Conservation (phyloP, 2,888 invertebrate species). For the Drepana falcataria region DNA sequence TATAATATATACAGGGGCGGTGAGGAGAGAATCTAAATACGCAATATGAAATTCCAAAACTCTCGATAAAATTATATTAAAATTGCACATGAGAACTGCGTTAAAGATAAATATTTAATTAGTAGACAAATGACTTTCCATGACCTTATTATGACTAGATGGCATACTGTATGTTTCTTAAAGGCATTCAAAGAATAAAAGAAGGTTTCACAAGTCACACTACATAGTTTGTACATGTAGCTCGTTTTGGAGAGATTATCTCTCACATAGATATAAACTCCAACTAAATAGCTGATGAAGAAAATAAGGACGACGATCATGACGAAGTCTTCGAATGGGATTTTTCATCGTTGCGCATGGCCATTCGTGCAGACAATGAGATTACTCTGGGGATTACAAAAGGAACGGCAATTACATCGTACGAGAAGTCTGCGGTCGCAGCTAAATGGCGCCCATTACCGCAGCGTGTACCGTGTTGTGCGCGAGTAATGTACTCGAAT, state of each 20-base stretch:
- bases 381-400: conserved; percentile 44
- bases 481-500: conserved; percentile 29
- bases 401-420: conserved; percentile 32
- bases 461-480: conserved; percentile 24
- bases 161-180: too few species aligned
- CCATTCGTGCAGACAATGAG: conserved; percentile 42
- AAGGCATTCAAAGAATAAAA: too few species aligned
- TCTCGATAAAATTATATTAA: background rate
- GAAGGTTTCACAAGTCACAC: background rate
- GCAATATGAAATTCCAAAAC: background rate
- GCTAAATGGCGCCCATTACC: conserved; percentile 44
- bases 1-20: too few species aligned
- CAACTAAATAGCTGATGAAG: conserved; percentile 2
- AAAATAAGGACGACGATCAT: conserved; percentile 16
- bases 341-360: conserved; percentile 35
- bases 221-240: background rate
- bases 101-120: background rate
- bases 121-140: background rate
- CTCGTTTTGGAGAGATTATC: background rate
- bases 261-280: background rate
- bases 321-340: conserved; percentile 23
- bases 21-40: too few species aligned
- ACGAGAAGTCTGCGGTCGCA: conserved; percentile 34
- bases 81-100: background rate
- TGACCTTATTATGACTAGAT: conserved; percentile 4